phyloP scores from a whole-genome alignment of 2,888 invertebrate genomes.

The Malachius bipustulatus region DNA sequence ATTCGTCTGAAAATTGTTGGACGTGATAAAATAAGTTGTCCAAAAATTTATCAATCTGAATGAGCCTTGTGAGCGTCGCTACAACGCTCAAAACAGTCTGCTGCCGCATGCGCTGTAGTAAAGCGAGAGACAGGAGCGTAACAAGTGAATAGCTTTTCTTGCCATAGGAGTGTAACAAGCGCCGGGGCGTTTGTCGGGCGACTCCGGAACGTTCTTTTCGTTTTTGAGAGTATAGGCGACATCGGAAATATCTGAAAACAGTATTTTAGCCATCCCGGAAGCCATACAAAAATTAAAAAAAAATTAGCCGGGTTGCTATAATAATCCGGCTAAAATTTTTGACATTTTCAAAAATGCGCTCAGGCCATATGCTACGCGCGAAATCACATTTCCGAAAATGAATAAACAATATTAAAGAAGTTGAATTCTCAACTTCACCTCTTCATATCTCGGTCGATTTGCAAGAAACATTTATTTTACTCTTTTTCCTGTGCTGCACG shows the following conservation, averaged over 20 bases:
- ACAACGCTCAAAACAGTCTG: no score
- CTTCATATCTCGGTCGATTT: no score
- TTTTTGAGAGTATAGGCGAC: slow-evolving; percentile 1
- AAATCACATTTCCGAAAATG: no score
- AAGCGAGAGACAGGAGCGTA: no score
- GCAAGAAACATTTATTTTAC: no score
- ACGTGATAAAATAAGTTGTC: not conserved
- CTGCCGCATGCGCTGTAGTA: no score
- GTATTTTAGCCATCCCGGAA: not conserved
- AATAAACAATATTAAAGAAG: no score
- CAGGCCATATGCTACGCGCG: slow-evolving; percentile 2
- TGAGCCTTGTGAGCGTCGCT: no score
- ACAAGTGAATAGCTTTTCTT: no score
- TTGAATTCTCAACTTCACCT: no score
- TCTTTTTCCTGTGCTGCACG: no score
- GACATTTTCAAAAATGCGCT: slow-evolving; percentile 3
- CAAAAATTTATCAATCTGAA: no score
- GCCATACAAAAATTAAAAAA: slow-evolving; percentile 3
- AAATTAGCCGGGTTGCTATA: not conserved
- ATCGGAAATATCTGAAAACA: slow-evolving; percentile 3
- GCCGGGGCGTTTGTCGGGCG: slow-evolving; percentile 3
- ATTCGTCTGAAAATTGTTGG: slow-evolving; percentile 1
- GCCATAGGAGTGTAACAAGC: slow-evolving; percentile 3
- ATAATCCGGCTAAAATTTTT: not conserved
- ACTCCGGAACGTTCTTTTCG: slow-evolving; percentile 3